phyloP scores from a whole-genome alignment of 2,113 vertebrate species.

The Balaeniceps rex region DNA sequence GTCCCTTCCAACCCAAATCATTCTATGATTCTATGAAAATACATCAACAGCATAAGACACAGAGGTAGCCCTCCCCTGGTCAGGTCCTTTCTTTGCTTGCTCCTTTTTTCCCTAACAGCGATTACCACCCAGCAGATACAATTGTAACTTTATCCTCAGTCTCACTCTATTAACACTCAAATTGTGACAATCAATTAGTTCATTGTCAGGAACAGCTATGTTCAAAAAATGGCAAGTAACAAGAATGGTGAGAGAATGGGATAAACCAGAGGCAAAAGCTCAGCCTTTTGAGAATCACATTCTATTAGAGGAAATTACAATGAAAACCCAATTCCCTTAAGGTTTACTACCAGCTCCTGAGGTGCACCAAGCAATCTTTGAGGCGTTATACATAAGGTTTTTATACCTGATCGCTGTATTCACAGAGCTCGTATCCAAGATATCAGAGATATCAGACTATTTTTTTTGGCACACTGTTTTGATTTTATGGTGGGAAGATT shows the following conservation, averaged over 20 bases:
- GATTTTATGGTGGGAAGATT: neutral
- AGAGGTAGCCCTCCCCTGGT: neutral
- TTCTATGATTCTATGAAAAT: too few species aligned
- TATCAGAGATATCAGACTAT: too few species aligned
- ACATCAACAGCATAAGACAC: neutral
- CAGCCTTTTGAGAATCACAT: neutral
- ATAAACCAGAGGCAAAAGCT: neutral
- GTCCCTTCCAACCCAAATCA: too few species aligned
- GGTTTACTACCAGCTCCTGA: neutral
- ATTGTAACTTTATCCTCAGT: neutral
- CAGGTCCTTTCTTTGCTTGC: neutral
- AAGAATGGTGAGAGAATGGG: accelerated
- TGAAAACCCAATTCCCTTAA: neutral
- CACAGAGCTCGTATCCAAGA: neutral
- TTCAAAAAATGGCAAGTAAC: neutral
- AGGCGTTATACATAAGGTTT: neutral
- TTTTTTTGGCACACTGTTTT: neutral
- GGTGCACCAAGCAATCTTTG: neutral
- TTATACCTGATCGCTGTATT: neutral
- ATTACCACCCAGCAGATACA: neutral
- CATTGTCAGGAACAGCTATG: neutral
- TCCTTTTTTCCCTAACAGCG: neutral
- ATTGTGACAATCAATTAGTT: accelerated
- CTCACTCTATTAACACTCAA: neutral
- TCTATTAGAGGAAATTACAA: neutral